Conservation (phyloP, 2,888 invertebrate genomes). For the Stenurella melanura region DNA sequence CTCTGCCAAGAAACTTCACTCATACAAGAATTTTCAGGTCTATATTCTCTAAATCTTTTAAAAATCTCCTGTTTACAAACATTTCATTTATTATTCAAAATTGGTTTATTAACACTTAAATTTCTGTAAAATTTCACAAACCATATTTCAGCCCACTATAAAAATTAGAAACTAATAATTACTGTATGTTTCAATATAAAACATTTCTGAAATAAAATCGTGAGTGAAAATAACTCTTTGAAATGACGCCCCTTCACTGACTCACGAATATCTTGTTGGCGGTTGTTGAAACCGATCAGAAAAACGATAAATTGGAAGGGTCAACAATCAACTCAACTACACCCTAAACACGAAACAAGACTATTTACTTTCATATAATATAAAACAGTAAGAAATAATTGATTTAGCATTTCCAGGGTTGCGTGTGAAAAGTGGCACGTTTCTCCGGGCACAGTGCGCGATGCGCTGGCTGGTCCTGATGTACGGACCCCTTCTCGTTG, state of each 20-base stretch:
- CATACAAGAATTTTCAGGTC: too few species aligned
- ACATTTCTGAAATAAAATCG: too few species aligned
- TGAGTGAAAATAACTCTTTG: too few species aligned
- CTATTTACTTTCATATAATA: constrained; percentile 58
- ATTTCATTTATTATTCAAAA: too few species aligned
- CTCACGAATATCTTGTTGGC: background rate
- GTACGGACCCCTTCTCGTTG: constrained; percentile 59
- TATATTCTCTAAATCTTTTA: too few species aligned
- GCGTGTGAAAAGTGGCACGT: constrained; percentile 55
- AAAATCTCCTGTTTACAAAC: too few species aligned
- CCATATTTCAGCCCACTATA: too few species aligned
- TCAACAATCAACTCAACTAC: constrained; percentile 41
- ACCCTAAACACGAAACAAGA: constrained; percentile 52
- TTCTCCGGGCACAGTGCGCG: constrained; percentile 51
- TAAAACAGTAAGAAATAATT: constrained; percentile 57
- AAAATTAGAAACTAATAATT: too few species aligned
- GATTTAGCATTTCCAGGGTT: constrained; percentile 56
- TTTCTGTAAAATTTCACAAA: too few species aligned
- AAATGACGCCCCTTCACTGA: background rate
- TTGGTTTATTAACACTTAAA: too few species aligned
- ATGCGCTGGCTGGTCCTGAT: constrained; percentile 65
- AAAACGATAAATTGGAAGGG: constrained; percentile 31
- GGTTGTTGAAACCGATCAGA: constrained; percentile 28
- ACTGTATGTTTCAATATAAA: too few species aligned
- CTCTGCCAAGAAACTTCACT: too few species aligned